A percentile compares a stretch with the other conserved stretches of the same genome.
These are phyloP conservation scores for Chaetodon trifascialis DNA, from an alignment of 2,113 vertebrate species.

Conservation along the genomic window DNA sequence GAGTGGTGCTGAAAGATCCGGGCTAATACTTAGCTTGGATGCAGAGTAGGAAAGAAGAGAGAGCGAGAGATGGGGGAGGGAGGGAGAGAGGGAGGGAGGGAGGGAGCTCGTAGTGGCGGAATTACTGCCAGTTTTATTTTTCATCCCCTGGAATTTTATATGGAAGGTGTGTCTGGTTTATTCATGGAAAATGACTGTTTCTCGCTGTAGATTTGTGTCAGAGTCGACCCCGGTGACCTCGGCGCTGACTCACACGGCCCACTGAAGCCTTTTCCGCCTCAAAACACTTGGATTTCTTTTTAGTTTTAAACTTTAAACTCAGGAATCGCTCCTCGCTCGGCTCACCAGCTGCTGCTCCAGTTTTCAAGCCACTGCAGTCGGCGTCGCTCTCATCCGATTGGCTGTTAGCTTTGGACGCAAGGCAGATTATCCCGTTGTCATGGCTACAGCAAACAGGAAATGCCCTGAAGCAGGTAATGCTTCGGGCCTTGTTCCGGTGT, in stretches of 20 bases:
- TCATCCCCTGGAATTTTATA: conserved; percentile 39
- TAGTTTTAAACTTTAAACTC: conserved; percentile 29
- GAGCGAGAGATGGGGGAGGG: not conserved
- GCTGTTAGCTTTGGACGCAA: conserved; percentile 45
- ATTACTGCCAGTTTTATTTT: conserved; percentile 55
- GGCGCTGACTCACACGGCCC: conserved; percentile 2
- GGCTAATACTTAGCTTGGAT: conserved; percentile 51
- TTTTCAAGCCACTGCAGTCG: conserved; percentile 57
- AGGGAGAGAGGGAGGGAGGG: conserved; percentile 1
- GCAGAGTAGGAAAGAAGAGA: conserved; percentile 29
- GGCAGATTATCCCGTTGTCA: conserved; percentile 77
- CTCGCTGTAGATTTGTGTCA: conserved; percentile 36
- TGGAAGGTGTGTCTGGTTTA: not conserved
- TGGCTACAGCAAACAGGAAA: conserved; percentile 82
- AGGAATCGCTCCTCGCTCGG: conserved; percentile 35
- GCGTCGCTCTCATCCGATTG: conserved; percentile 51
- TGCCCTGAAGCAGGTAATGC: conserved; percentile 77
- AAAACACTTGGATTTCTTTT: conserved; percentile 8
- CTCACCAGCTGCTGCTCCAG: conserved; percentile 74
- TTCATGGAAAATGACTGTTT: conserved; percentile 23
- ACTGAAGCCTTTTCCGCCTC: conserved; percentile 9
- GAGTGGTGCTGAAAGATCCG: conserved; percentile 70
- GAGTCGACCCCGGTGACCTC: conserved; percentile 15
- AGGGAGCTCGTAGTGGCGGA: conserved; percentile 10
- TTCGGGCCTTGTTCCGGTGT: conserved; percentile 60